Evolutionary conservation across 2,113 vertebrate genomes (phyloP).

Genomic region (Ivindomyrus marchei): DNA sequence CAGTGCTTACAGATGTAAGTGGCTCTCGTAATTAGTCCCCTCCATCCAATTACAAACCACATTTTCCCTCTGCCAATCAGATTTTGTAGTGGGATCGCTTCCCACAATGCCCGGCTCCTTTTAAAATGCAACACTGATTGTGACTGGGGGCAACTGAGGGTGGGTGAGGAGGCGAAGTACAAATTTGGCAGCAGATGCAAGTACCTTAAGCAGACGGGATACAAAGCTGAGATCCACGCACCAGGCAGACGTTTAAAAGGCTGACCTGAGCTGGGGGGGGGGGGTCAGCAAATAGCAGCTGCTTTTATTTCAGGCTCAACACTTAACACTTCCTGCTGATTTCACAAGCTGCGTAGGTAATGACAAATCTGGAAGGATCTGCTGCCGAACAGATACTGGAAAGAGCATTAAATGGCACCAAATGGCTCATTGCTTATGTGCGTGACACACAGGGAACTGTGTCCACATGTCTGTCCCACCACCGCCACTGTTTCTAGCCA

Average conservation of each 20-base stretch:
- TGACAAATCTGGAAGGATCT: not conserved
- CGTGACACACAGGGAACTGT: not conserved
- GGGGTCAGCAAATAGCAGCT: not conserved
- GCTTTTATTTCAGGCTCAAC: not conserved
- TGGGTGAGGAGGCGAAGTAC: not conserved
- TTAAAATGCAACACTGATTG: not conserved
- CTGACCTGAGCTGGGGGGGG: not conserved
- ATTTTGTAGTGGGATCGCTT: not conserved
- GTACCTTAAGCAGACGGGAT: not conserved
- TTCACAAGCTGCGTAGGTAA: not conserved
- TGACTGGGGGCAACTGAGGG: not conserved
- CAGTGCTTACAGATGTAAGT: slow-evolving; percentile 26
- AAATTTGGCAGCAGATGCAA: not conserved
- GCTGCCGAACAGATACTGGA: not conserved
- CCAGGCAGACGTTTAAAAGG: not conserved
- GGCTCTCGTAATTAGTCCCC: slow-evolving; percentile 23
- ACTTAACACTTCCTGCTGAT: not conserved
- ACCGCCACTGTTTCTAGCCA: not conserved
- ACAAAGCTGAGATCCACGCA: not conserved
- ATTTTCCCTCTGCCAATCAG: not conserved
- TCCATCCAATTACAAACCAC: not conserved
- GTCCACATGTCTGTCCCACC: not conserved
- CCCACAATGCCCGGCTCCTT: not conserved
- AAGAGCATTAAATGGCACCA: not conserved
- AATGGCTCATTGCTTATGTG: not conserved